A percentile compares a stretch with the other conserved stretches of the same genome.
These are phyloP conservation scores for Pherbina coryleti DNA, from an alignment of 2,888 invertebrate species.

Conservation along the genomic window DNA sequence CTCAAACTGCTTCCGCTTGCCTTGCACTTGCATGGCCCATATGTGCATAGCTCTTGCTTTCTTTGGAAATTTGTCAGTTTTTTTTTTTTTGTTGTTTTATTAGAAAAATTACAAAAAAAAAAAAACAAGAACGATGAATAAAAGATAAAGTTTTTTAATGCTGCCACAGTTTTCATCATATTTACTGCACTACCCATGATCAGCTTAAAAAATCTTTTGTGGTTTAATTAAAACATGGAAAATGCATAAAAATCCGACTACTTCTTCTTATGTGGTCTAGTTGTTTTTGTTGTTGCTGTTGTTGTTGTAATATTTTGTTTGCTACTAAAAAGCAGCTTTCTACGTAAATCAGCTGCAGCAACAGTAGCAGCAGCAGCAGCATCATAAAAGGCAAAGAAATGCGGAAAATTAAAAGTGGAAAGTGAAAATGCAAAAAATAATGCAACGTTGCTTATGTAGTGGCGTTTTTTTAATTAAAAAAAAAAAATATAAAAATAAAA, in stretches of 20 bases:
- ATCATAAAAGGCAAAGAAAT: not conserved
- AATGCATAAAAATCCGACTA: slow-evolving; percentile 6
- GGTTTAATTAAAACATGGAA: slow-evolving; percentile 33
- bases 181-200: not conserved
- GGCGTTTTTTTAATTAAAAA: not conserved
- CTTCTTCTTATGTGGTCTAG: not conserved
- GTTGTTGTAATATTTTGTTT: not conserved
- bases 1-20: not conserved
- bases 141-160: not conserved
- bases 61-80: no score
- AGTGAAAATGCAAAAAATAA: slow-evolving; percentile 24
- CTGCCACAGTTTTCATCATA: not conserved
- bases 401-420: slow-evolving; percentile 37
- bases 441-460: not conserved
- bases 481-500: not conserved
- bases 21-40: no score
- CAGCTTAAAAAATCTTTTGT: slow-evolving; percentile 24
- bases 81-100: not conserved
- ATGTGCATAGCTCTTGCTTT: no score
- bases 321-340: not conserved
- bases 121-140: not conserved
- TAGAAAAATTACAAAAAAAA: not conserved
- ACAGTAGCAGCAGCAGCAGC: not conserved
- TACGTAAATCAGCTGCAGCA: not conserved
- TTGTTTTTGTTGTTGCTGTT: not conserved